Base-by-base conservation (phyloP, 2,888 invertebrate genomes). In the Chelonus formosanus region DNA sequence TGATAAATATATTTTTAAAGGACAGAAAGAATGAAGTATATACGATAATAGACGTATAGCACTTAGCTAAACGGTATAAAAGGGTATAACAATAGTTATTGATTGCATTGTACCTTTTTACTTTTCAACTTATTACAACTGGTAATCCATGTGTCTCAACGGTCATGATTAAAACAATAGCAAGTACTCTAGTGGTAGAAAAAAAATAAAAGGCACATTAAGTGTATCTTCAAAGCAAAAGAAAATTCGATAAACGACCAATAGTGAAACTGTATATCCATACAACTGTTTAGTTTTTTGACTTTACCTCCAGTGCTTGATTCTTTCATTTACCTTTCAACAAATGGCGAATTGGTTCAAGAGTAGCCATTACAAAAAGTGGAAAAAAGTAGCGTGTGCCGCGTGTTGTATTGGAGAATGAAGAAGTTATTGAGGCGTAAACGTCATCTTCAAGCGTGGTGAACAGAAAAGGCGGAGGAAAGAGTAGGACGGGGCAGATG, bases 401-500 rank as follows among this genome's bases (percentile, higher is more conserved):
- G 32, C 34, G 32, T 20, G 6, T 52, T 31, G 34, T 35, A 20
- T 31, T 45, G 34, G 59, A 36, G 59, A 54, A 32, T 54, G 44
- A 54, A 55, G 62, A 45, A 44, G 44, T 71, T 68, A 62, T 61
- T 63, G 69, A 71, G 65, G 72, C 66, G 70, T 68, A 72, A 72
- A 72, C 71, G 72, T 72, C 55, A 61, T 48, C 61, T 56, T 50
- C 8, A 52, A 20, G 50, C 40, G 31, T 40, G 48, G 7, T 6
- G 35, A 35, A 10, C 45, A 45, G 31, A n/a, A 45, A 57, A 32
- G 44, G 32, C 36, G 36, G 31, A 40, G 44, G 44, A 20, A 36
- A 10, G 31, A 20, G 32, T 34, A 40, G 40, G 43, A 54, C 64
- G 70, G 71, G 73, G 73, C 81, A 82, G 81, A 81, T 81, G 80